Evolutionary conservation across 1,140 invertebrate species (phyloP), one percentile per base, ranked within the genome.

Genomic region (Chrysoperla carnea): DNA sequence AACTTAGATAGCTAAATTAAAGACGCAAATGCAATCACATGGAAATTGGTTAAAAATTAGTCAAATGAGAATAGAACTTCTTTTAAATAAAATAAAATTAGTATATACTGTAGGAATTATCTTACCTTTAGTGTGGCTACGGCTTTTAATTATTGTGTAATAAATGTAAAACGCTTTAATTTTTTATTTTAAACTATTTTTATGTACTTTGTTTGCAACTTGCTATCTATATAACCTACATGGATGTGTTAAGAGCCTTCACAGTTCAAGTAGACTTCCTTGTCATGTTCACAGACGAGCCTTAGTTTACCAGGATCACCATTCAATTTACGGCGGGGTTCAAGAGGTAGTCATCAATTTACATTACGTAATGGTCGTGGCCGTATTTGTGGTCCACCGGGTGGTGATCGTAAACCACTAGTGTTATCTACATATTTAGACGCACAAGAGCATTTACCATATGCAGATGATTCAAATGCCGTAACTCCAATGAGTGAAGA

Each of bases 401-500:
- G 82, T 48, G 79, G 81, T 38, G 90, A 94, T 62, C 76, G 86
- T 46, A 94, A 94, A 60, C 91, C 92, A 4, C 69, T 96, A 44
- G 90, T 96, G 36, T 68, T 93, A 40, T 92, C 88, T 51, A 92
- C 87, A 40, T 93, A 92, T 68, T 70, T 94, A 56, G 92, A 96
- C 61, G 90, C 89, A 43, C 84, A 94, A 62, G 89, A 93, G 67
- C 88, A 95, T 63, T 74, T 97, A 53, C 93, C 93, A 11, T 97
- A 91, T 62, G 92, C 91, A 23, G 93, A 97, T 61, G 92, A 96
- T 62, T 95, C 90, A 37, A 91, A 91, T 56, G 93, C 92, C 39
- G 92, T 95, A 4, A 97, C 92, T 37, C 93, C 93, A 9, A 93
- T 94, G 84, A 94, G 89, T 40, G 93, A 96, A 68, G 91, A 96